These are phyloP conservation scores for Prenolepis imparis DNA, from an alignment of 2,888 invertebrate genomes.

Conservation along the genomic window DNA sequence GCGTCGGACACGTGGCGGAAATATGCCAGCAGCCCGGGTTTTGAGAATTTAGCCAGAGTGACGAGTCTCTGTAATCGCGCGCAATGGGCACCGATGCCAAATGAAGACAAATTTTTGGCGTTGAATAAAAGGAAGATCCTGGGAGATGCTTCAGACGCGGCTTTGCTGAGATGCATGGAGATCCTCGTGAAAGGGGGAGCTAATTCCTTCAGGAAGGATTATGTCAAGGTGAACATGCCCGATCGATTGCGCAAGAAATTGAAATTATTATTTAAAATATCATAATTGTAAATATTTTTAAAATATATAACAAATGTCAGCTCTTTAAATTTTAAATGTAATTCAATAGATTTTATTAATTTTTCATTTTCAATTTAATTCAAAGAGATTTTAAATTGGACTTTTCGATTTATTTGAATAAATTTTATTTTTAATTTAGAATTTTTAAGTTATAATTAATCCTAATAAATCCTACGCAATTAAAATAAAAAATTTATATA, in stretches of 20 bases:
- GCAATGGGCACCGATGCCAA: conserved; percentile 87
- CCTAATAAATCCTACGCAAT: too few species aligned
- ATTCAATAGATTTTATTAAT: background rate
- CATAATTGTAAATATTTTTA: background rate
- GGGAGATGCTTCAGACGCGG: conserved; percentile 91
- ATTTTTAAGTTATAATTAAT: too few species aligned
- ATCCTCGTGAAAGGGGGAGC: conserved; percentile 87
- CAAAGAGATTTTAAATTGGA: background rate
- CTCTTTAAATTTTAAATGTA: background rate
- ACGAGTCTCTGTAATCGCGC: conserved; percentile 92
- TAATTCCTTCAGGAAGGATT: conserved; percentile 86
- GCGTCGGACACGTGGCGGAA: conserved; percentile 89
- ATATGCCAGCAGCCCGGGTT: conserved; percentile 85
- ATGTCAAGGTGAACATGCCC: conserved; percentile 86
- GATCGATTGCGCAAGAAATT: background rate
- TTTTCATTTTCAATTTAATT: background rate
- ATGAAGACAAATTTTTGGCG: conserved; percentile 85
- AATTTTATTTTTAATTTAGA: too few species aligned
- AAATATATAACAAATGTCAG: background rate
- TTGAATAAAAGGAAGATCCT: conserved; percentile 88
- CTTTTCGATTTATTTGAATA: background rate
- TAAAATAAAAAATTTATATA: too few species aligned
- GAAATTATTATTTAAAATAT: background rate
- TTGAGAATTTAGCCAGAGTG: conserved; percentile 73
- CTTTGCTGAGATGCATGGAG: conserved; percentile 90